Evolutionary conservation across 1,140 invertebrate genomes (phyloP).

Genomic region (Cydia fagiglandana): DNA sequence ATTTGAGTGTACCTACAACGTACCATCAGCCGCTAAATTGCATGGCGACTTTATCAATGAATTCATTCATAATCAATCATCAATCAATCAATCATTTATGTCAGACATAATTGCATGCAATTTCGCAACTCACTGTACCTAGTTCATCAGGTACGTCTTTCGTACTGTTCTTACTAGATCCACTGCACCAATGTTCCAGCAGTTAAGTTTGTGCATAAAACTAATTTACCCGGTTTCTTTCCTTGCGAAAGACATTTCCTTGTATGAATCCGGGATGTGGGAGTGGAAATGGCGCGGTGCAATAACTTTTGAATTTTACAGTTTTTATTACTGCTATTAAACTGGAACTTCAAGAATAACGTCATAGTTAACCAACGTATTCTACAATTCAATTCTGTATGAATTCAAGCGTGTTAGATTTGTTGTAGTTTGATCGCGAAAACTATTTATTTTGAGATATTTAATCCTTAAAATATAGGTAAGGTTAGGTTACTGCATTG

Average conservation of each 20-base stretch:
- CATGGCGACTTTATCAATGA: too few relatives aligned
- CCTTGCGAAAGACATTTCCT: neutral
- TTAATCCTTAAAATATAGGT: too few relatives aligned
- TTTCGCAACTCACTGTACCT: too few relatives aligned
- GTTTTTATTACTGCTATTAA: slow-evolving; percentile 15
- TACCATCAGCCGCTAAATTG: too few relatives aligned
- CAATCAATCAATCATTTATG: too few relatives aligned
- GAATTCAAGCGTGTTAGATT: neutral
- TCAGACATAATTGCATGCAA: too few relatives aligned
- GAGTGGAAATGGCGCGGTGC: neutral
- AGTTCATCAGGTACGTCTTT: neutral
- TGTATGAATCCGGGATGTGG: slow-evolving; percentile 6
- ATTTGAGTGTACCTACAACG: too few relatives aligned
- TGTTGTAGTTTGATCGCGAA: neutral
- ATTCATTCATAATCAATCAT: too few relatives aligned
- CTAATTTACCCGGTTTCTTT: slow-evolving; percentile 7
- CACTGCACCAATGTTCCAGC: neutral
- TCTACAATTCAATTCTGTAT: neutral
- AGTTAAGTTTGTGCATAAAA: slow-evolving; percentile 30
- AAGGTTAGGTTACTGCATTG: too few relatives aligned
- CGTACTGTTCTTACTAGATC: neutral
- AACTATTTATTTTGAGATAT: too few relatives aligned
- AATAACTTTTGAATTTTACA: neutral
- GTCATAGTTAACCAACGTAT: neutral
- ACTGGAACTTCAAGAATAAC: neutral